These are phyloP conservation scores for Nibea coibor DNA, from an alignment of 2,113 vertebrate species.

Conservation along the genomic window DNA sequence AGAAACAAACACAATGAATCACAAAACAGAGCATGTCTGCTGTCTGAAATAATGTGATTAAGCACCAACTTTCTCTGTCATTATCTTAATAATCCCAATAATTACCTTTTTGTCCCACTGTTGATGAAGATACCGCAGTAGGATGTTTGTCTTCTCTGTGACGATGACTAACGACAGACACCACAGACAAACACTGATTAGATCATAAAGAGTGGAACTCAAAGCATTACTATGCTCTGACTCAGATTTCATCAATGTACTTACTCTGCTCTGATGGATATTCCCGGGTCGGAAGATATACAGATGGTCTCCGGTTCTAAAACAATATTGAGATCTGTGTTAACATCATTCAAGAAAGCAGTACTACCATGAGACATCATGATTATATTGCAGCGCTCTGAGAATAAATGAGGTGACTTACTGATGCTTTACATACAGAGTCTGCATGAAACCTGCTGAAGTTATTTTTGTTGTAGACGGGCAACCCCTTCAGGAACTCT, in stretches of 20 bases:
- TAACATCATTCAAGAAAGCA: no score
- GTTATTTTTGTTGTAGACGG: slow-evolving; percentile 95
- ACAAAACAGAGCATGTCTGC: neutral
- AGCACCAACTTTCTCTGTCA: neutral
- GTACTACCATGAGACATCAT: neutral
- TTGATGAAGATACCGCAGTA: slow-evolving; percentile 94
- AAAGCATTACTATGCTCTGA: no score
- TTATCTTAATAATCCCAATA: neutral
- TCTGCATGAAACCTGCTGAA: slow-evolving; percentile 96
- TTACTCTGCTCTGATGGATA: slow-evolving; percentile 94
- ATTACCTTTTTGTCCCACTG: slow-evolving; percentile 98
- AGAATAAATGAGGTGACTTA: slow-evolving; percentile 78
- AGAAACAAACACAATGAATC: neutral
- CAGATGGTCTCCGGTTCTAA: slow-evolving; percentile 91
- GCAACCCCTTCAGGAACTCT: slow-evolving; percentile 93
- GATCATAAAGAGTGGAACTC: neutral
- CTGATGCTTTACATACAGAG: slow-evolving; percentile 95
- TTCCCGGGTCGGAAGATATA: slow-evolving; percentile 92
- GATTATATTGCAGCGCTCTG: neutral
- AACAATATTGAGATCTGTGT: slow-evolving; percentile 29
- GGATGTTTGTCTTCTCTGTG: slow-evolving; percentile 97
- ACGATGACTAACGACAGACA: slow-evolving; percentile 89
- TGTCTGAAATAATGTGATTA: neutral
- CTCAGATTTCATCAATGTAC: slow-evolving; percentile 48
- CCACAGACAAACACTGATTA: slow-evolving; percentile 8